These are phyloP conservation scores for Perizoma flavofasciatum DNA, from an alignment of 2,888 invertebrate species.

Conservation along the genomic window DNA sequence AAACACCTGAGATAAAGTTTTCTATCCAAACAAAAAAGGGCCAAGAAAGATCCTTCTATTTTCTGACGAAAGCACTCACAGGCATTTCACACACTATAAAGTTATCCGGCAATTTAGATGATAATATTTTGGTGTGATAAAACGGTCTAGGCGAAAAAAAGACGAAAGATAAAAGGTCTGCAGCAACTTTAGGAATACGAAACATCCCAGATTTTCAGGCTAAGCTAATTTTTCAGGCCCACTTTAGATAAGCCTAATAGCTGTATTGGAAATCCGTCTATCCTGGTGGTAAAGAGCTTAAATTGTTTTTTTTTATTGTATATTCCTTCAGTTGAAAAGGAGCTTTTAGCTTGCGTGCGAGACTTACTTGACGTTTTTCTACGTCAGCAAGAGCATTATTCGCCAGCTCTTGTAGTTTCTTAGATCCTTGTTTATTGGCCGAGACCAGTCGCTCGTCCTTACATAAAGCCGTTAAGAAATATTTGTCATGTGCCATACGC, in stretches of 20 bases:
- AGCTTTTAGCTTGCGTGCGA: too few species aligned
- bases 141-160: slow-evolving; percentile 41
- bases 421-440: slow-evolving; percentile 71
- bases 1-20: slow-evolving; percentile 23
- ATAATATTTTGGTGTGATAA: slow-evolving; percentile 43
- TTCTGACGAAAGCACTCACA: slow-evolving; percentile 22
- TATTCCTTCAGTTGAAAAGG: slow-evolving; percentile 7
- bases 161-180: slow-evolving; percentile 34
- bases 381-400: slow-evolving; percentile 67
- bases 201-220: slow-evolving; percentile 26
- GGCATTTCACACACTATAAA: slow-evolving; percentile 33
- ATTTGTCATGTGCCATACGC: slow-evolving; percentile 79
- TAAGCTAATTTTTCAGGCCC: slow-evolving; percentile 24
- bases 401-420: slow-evolving; percentile 64
- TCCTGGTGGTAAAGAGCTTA: slow-evolving; percentile 17
- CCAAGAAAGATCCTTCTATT: slow-evolving; percentile 21
- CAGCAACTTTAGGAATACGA: slow-evolving; percentile 31
- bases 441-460: slow-evolving; percentile 72
- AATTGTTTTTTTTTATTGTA: slow-evolving; percentile 30
- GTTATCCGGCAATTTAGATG: slow-evolving; percentile 44
- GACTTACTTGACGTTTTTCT: slow-evolving; percentile 67
- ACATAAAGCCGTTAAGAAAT: slow-evolving; percentile 69
- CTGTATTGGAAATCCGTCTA: slow-evolving; percentile 34
- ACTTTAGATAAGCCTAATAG: slow-evolving; percentile 35
- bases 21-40: slow-evolving; percentile 19